phyloP scores from a whole-genome alignment of 1,140 invertebrate genomes.

The Drosophila carrolli region DNA sequence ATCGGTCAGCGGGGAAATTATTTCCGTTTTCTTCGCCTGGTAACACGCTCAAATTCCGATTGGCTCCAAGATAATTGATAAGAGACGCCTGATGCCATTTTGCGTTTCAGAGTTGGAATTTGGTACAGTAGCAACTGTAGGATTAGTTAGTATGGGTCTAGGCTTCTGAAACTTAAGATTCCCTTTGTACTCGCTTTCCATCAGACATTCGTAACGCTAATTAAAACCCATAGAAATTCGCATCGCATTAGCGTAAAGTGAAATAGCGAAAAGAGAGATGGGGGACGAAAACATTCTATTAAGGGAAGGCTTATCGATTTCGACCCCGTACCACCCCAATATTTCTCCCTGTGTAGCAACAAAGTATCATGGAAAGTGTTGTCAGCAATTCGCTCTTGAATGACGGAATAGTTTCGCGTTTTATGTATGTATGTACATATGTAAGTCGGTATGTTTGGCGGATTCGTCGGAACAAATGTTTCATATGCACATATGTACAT shows the following conservation, averaged over 20 bases:
- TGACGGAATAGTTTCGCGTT: slow-evolving; percentile 19
- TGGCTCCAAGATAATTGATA: slow-evolving; percentile 50
- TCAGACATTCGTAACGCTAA: slow-evolving; percentile 32
- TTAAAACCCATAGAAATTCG: slow-evolving; percentile 71
- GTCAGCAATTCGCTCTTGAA: slow-evolving; percentile 9
- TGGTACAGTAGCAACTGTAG: slow-evolving; percentile 8
- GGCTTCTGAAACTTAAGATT: slow-evolving; percentile 6
- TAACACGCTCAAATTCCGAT: slow-evolving; percentile 35
- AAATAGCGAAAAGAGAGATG: slow-evolving; percentile 3
- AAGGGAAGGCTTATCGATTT: slow-evolving; percentile 55
- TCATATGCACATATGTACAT: no score
- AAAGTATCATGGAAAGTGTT: slow-evolving; percentile 24
- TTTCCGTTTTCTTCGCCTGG: slow-evolving; percentile 35
- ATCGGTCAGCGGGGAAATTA: slow-evolving; percentile 17
- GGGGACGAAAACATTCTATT: slow-evolving; percentile 10
- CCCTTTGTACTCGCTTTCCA: neutral
- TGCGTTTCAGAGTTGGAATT: slow-evolving; percentile 5
- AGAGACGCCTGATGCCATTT: slow-evolving; percentile 33
- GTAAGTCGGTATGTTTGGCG: slow-evolving; percentile 5
- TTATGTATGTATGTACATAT: neutral
- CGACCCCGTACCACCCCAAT: slow-evolving; percentile 5
- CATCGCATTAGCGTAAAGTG: slow-evolving; percentile 37
- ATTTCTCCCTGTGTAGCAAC: slow-evolving; percentile 36
- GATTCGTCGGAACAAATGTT: slow-evolving; percentile 20
- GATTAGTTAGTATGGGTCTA: slow-evolving; percentile 13